Evolutionary conservation across 2,888 invertebrate genomes (phyloP).

Genomic region (Philereme vetulata): DNA sequence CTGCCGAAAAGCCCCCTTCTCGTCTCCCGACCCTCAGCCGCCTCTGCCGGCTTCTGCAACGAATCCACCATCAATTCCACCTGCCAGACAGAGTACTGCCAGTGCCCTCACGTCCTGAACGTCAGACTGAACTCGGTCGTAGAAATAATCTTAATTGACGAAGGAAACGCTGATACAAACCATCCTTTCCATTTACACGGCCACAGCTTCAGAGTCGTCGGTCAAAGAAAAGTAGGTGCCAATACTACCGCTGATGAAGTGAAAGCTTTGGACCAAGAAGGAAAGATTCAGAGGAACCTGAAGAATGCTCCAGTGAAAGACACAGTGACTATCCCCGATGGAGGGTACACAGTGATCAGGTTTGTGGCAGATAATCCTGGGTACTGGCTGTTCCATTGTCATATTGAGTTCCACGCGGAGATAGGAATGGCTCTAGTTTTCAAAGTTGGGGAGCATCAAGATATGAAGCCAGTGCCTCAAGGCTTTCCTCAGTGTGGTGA

Average conservation of each 20-base stretch:
- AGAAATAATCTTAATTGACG: slow-evolving; percentile 93
- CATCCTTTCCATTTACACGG: slow-evolving; percentile 96
- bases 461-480: slow-evolving; percentile 89
- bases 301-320: slow-evolving; percentile 91
- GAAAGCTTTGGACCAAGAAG: slow-evolving; percentile 86
- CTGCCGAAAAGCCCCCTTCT: slow-evolving; percentile 90
- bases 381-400: slow-evolving; percentile 96
- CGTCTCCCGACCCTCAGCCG: slow-evolving; percentile 82
- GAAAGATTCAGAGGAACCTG: slow-evolving; percentile 88
- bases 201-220: slow-evolving; percentile 91
- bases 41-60: slow-evolving; percentile 88
- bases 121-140: slow-evolving; percentile 89
- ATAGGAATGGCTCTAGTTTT: slow-evolving; percentile 94
- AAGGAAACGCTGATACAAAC: slow-evolving; percentile 92
- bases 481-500: slow-evolving; percentile 90
- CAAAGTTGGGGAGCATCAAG: slow-evolving; percentile 91
- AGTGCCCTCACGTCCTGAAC: slow-evolving; percentile 91
- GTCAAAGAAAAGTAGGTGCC: slow-evolving; percentile 87
- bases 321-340: slow-evolving; percentile 95
- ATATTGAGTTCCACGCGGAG: slow-evolving; percentile 95
- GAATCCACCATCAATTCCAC: slow-evolving; percentile 85
- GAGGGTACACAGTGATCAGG: slow-evolving; percentile 93
- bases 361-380: slow-evolving; percentile 94
- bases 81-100: slow-evolving; percentile 89
- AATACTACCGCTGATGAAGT: slow-evolving; percentile 87